A percentile compares a stretch with the other conserved stretches of the same genome.
Conservation (phyloP, 2,888 invertebrate species). For the Trissolcus japonicus region DNA sequence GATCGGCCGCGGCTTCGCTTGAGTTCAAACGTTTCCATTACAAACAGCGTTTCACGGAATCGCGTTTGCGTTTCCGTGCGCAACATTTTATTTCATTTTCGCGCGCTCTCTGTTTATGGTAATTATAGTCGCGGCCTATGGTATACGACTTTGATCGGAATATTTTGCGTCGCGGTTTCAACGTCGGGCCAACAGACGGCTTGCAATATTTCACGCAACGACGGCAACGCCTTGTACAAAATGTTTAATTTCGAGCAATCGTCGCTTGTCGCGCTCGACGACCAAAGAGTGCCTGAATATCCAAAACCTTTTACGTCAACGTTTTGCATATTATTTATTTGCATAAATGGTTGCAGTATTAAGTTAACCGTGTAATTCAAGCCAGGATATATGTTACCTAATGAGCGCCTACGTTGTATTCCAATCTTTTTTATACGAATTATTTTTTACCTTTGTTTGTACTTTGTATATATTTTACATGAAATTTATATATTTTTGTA, state of each 20-base stretch:
- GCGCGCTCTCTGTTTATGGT: conserved; percentile 32
- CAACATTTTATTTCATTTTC: conserved; percentile 9
- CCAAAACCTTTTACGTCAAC: no score
- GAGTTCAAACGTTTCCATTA: conserved; percentile 31
- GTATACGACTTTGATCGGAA: conserved; percentile 25
- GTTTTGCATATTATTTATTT: conserved; percentile 43
- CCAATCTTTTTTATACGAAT: no score
- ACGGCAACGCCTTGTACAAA: conserved; percentile 34
- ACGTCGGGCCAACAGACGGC: conserved; percentile 2
- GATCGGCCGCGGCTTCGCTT: conserved; percentile 20
- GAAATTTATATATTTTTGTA: no score
- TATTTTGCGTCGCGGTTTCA: conserved; percentile 17
- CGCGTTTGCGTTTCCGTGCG: background rate
- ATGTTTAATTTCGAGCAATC: conserved; percentile 37
- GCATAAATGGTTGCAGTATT: conserved; percentile 42
- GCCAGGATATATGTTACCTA: conserved; percentile 11
- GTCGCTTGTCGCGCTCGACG: conserved; percentile 11
- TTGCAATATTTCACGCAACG: conserved; percentile 16
- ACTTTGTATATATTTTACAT: no score
- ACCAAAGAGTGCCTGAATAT: background rate
- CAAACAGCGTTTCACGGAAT: conserved; percentile 22
- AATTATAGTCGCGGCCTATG: conserved; percentile 13
- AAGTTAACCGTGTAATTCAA: conserved; percentile 39
- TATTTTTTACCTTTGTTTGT: no score
- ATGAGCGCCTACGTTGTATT: no score